Evolutionary conservation across 2,113 vertebrate species (phyloP).

Genomic region (Rhinolophus ferrumequinum): DNA sequence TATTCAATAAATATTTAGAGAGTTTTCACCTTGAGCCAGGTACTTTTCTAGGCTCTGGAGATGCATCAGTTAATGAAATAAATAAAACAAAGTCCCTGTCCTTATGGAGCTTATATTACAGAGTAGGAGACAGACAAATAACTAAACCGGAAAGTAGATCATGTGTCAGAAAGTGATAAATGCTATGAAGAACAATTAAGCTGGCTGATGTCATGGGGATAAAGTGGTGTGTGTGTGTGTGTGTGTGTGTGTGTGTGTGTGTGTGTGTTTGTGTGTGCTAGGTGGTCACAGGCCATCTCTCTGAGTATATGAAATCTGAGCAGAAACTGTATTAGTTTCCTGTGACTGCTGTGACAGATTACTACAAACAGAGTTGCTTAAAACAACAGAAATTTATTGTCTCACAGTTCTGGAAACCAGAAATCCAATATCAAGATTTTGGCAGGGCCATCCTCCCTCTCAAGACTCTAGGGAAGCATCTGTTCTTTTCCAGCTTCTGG

Average conservation of each 20-base stretch:
- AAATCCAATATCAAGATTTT: background rate
- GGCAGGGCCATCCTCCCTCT: fast-evolving
- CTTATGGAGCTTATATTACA: background rate
- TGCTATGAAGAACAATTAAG: background rate
- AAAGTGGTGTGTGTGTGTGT: too few species aligned
- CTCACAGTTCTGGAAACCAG: background rate
- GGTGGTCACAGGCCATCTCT: background rate
- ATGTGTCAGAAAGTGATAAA: background rate
- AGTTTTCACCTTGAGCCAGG: background rate
- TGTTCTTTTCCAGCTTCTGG: background rate
- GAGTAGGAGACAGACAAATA: background rate
- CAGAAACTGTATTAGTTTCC: background rate
- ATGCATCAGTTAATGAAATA: background rate
- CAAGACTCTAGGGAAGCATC: background rate
- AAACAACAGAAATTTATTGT: background rate
- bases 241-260: background rate
- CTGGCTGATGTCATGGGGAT: background rate
- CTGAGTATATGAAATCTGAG: background rate
- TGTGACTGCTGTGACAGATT: background rate
- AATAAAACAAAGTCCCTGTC: background rate
- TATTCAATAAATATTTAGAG: constrained; percentile 35
- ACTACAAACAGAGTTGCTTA: background rate
- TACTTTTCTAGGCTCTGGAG: background rate
- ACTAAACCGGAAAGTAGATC: background rate
- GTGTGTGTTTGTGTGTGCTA: background rate